phyloP scores from a whole-genome alignment of 2,797 vertebrate species.

The Chiloscyllium punctatum region DNA sequence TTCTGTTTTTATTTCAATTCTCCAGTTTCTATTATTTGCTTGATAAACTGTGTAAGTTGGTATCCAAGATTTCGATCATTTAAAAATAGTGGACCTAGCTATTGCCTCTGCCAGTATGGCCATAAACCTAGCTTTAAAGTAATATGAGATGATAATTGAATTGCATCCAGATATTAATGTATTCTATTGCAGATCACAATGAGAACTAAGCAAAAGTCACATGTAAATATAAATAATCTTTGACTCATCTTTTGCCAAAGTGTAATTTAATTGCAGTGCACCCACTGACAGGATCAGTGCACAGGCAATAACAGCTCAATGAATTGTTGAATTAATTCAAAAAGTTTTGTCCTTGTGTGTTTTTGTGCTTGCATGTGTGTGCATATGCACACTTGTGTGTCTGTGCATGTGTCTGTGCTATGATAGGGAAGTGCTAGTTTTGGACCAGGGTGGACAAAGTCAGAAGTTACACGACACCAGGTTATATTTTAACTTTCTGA shows the following conservation, averaged over 20 bases:
- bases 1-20: no score
- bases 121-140: background rate
- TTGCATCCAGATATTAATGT: background rate
- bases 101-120: background rate
- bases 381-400: no score
- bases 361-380: no score
- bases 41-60: background rate
- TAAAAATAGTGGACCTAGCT: background rate
- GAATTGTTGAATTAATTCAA: background rate
- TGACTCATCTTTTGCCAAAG: background rate
- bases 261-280: background rate
- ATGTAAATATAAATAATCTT: background rate
- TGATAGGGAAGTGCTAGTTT: no score
- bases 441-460: no score
- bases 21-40: no score
- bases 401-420: no score
- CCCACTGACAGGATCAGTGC: background rate
- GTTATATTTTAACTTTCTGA: no score
- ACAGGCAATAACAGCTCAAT: slow-evolving; percentile 1
- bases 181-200: background rate
- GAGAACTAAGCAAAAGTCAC: background rate
- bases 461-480: no score
- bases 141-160: background rate
- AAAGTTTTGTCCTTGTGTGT: background rate
- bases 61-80: background rate